Conservation (phyloP, 2,113 vertebrate species). For the Albula goreensis region DNA sequence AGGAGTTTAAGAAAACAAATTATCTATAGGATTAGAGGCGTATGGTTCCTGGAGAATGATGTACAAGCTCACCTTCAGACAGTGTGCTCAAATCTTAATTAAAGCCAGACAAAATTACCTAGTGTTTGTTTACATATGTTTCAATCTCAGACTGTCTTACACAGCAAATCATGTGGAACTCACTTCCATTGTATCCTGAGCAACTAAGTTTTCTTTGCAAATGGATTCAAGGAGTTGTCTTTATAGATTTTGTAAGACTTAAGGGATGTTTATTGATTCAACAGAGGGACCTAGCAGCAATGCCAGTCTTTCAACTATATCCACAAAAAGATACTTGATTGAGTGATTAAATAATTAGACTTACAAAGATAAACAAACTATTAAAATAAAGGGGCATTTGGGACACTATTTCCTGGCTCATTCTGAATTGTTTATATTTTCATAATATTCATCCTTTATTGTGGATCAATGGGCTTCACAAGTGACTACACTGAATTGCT, state of each 20-base stretch:
- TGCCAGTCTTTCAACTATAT: no score
- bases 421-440: no score
- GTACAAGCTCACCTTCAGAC: background rate
- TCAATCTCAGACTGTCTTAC: background rate
- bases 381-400: no score
- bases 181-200: background rate
- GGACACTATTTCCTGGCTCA: no score
- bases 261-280: no score
- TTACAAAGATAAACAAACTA: no score
- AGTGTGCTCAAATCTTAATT: constrained; percentile 17
- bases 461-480: background rate
- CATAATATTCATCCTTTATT: no score
- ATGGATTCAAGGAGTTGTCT: no score
- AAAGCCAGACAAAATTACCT: constrained; percentile 18
- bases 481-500: background rate
- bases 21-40: background rate
- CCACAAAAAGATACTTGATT: no score
- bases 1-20: background rate
- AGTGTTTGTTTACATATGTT: background rate
- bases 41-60: background rate
- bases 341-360: no score
- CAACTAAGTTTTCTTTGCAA: background rate
- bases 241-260: no score
- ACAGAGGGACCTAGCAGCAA: no score
- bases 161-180: background rate